phyloP scores from a whole-genome alignment of 2,888 invertebrate species.

The Tinea semifulvella region DNA sequence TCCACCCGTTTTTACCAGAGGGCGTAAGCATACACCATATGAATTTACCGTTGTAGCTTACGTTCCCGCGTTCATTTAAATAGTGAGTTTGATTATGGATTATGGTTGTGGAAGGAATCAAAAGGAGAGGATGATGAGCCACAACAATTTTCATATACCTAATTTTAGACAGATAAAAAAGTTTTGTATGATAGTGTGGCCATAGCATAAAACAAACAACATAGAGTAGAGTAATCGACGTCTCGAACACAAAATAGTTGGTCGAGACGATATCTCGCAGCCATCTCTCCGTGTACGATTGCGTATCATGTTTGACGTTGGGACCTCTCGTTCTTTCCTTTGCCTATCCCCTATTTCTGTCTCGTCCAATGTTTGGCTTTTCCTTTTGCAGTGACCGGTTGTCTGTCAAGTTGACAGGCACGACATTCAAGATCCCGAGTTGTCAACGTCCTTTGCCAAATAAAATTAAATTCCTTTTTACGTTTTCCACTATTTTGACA shows the following conservation, averaged over 20 bases:
- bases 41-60: too few relatives aligned
- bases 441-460: constrained; percentile 46
- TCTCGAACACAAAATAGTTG: constrained; percentile 44
- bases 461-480: constrained; percentile 32
- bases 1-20: too few relatives aligned
- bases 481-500: too few relatives aligned
- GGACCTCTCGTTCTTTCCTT: constrained; percentile 25
- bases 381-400: constrained; percentile 28
- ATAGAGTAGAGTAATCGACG: constrained; percentile 41
- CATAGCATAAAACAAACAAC: constrained; percentile 40
- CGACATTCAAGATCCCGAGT: constrained; percentile 28
- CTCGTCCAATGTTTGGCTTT: constrained; percentile 1
- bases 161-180: too few relatives aligned
- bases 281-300: constrained; percentile 31
- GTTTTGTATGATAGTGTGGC: too few relatives aligned
- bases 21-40: too few relatives aligned
- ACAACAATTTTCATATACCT: too few relatives aligned
- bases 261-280: constrained; percentile 34
- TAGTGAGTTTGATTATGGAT: too few relatives aligned
- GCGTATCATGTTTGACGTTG: constrained; percentile 28
- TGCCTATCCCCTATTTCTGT: neutral
- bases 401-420: constrained; percentile 38
- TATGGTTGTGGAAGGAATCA: too few relatives aligned
- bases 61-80: too few relatives aligned
- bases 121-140: too few relatives aligned